Base-by-base conservation (phyloP, 2,797 vertebrate species). In the Alcedo atthis region DNA sequence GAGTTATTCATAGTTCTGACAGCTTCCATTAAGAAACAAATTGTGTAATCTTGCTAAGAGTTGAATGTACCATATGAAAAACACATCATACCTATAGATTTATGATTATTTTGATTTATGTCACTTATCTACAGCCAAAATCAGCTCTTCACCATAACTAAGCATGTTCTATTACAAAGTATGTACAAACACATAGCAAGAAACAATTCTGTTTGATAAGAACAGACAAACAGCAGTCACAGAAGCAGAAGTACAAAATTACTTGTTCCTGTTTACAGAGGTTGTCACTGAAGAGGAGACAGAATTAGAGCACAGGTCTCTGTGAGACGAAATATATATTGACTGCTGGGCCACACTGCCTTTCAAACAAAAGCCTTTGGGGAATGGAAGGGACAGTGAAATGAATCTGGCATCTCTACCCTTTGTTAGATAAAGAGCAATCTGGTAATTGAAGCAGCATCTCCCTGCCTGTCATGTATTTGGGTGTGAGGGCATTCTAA, bases 11-110 rank as follows among this genome's bases (percentile, higher is more conserved):
- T 43, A 70, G 14, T 46, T 74, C 21, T 77, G 42, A 18, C 16
- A 83, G 25, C 15, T 68, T 87, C 59, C 68, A 26, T 40, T 55
- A 62, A 75, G 76, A 82, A 92, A 70, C 22, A 76, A 81, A 64
- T 67, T 61, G 9, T 12, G 3, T 20, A 61, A 70, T 58, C 37
- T 66, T 48, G 33, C 10, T 82, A 92, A 81, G 64, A 73, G 28
- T 40, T 15, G 71, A 91, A 88, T 32, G 12, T 28, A 57, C 10
- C 0, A 0, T 42, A 12, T 64, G 35, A 81, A 84, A 87, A 86
- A 45, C 0, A 2, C n/a, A 15, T 14, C 64, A 82, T 18, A 74
- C 49, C 25, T 79, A 54, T 43, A 76, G n/a, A 24, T 59, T 6
- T 67, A 59, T 8, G 28, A 45, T 63, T 81, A 53, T 62, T 69